These are phyloP conservation scores for Myopa tessellatipennis DNA, from an alignment of 2,888 invertebrate species.

Conservation along the genomic window DNA sequence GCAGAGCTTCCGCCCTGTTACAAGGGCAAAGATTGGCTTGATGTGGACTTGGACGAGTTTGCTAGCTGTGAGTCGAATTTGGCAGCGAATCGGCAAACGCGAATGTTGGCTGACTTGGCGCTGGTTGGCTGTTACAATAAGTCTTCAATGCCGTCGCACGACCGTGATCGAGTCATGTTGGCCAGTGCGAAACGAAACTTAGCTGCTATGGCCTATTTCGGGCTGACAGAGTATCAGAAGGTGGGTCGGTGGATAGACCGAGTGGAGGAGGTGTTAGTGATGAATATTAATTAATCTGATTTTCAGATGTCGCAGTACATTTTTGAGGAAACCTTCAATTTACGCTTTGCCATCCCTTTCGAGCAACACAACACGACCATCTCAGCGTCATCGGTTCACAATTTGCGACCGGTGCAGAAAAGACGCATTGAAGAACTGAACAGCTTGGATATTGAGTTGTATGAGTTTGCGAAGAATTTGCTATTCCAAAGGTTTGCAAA, in stretches of 20 bases:
- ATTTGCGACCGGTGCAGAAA: slow-evolving; percentile 80
- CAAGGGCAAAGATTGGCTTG: slow-evolving; percentile 81
- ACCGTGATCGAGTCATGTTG: slow-evolving; percentile 87
- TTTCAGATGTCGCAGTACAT: slow-evolving; percentile 87
- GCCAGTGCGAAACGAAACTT: slow-evolving; percentile 96
- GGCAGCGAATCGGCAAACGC: slow-evolving; percentile 95
- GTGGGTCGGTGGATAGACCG: slow-evolving; percentile 65
- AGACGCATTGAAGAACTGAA: slow-evolving; percentile 83
- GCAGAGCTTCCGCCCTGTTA: slow-evolving; percentile 88
- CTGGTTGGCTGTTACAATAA: slow-evolving; percentile 96
- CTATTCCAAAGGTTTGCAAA: slow-evolving; percentile 77
- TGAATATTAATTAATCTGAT: slow-evolving; percentile 28
- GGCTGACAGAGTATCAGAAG: slow-evolving; percentile 95
- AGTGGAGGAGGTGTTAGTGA: neutral
- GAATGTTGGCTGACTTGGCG: slow-evolving; percentile 97
- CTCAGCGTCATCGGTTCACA: slow-evolving; percentile 83
- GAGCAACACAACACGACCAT: slow-evolving; percentile 93
- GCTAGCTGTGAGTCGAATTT: slow-evolving; percentile 92
- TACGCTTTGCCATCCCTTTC: slow-evolving; percentile 89
- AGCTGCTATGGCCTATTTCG: slow-evolving; percentile 96
- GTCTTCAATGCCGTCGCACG: slow-evolving; percentile 77
- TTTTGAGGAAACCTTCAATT: slow-evolving; percentile 93
- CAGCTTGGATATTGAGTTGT: slow-evolving; percentile 90
- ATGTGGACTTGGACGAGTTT: slow-evolving; percentile 91
- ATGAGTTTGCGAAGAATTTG: slow-evolving; percentile 90